Evolutionary conservation across 2,888 invertebrate genomes (phyloP), one percentile per base, ranked within the genome.

Genomic region (Cantharis flavilabris): DNA sequence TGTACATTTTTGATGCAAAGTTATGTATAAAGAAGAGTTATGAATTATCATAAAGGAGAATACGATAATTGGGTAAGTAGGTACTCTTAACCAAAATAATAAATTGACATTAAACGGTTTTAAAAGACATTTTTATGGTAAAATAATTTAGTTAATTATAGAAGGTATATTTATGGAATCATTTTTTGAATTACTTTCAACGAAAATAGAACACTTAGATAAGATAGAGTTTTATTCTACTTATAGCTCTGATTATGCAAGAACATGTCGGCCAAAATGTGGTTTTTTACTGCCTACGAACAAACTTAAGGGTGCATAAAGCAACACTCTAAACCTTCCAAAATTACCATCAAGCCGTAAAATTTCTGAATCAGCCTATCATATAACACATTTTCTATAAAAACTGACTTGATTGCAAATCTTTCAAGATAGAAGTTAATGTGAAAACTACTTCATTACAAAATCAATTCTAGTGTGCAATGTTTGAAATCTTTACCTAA

Each of bases 251-350:
- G 65, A 67, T 67, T 67, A 67, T 67, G 65, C 65, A 23, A 23
- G 65, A 67, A 23, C 65, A 67, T 67, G 65, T 67, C 65, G 20
- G 26, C 65, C 65, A 67, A 67, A 67, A 67, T 67, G 65, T 67
- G 65, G 65, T 67, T 67, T 67, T 67, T 67, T 67, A 67, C 65
- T 16, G 65, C 65, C 65, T 67, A 23, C 65, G 26, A 67, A 67
- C 65, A 67, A 67, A 67, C 65, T 67, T 67, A 23, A 67, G 65
- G 20, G 65, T 67, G 65, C 65, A 67, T 67, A 67, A 67, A 67
- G 65, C 65, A 67, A 67, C 26, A 20, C 23, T 67, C 65, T 23
- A 67, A 67, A 20, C 65, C 26, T 67, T 23, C 23, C 65, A 67
- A 67, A 67, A 67, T 67, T 18, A 67, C 65, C 65, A 67, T 67